Conservation (phyloP, 2,113 vertebrate genomes). For the Nesogale talazaci region DNA sequence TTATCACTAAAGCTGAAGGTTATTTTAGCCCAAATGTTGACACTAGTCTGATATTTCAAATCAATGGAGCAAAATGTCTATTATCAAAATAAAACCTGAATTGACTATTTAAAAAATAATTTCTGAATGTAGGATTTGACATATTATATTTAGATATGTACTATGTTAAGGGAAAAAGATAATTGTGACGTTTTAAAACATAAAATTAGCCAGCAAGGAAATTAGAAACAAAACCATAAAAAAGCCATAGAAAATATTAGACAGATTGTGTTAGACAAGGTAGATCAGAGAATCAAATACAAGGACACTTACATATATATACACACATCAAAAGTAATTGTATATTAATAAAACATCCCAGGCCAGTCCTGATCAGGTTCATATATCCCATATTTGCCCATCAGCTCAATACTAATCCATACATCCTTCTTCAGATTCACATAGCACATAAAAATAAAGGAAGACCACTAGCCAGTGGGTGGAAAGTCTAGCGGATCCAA, state of each 20-base stretch:
- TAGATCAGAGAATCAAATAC: too few species aligned
- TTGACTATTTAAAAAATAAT: constrained; percentile 2
- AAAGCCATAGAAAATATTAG: not conserved
- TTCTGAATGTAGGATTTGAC: constrained; percentile 11
- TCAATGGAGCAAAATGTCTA: not conserved
- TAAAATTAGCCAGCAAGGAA: constrained; percentile 1
- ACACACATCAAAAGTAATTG: too few species aligned
- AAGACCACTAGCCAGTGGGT: too few species aligned
- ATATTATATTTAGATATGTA: not conserved
- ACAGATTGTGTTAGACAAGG: not conserved
- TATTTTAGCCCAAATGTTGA: constrained; percentile 13
- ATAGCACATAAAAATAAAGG: too few species aligned
- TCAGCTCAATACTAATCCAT: too few species aligned
- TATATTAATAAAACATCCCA: too few species aligned
- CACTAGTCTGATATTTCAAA: constrained; percentile 9
- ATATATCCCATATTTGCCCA: too few species aligned
- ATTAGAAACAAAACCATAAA: constrained; percentile 16
- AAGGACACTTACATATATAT: too few species aligned
- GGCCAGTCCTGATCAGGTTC: too few species aligned
- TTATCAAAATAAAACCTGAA: not conserved
- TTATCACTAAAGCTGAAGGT: not conserved
- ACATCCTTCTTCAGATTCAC: too few species aligned
- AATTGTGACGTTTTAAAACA: constrained; percentile 1
- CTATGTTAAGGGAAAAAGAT: constrained; percentile 26
- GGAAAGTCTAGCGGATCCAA: too few species aligned